Conservation (phyloP, 1,140 invertebrate genomes). For the Bombus picipes region DNA sequence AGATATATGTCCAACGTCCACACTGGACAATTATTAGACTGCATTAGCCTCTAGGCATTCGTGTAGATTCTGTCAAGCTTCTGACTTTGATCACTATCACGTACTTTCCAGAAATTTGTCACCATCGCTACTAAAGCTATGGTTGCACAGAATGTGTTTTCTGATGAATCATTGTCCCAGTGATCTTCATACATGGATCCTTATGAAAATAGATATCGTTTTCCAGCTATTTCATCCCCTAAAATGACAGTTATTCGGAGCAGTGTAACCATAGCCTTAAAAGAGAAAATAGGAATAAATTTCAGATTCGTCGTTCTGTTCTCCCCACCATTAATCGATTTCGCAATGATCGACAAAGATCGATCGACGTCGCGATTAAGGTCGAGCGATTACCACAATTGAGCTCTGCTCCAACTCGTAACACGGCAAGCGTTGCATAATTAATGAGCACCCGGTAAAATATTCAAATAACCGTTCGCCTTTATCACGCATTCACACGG, state of each 20-base stretch:
- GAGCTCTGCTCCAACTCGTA: constrained; percentile 42
- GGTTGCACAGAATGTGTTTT: too few species aligned
- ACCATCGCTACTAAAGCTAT: too few species aligned
- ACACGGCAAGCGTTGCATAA: constrained; percentile 65
- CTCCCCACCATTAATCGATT: background rate
- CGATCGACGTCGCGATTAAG: constrained; percentile 63
- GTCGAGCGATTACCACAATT: constrained; percentile 65
- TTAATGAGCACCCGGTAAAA: constrained; percentile 67
- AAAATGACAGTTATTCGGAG: too few species aligned
- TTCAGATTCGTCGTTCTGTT: constrained; percentile 10
- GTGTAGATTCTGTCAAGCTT: background rate
- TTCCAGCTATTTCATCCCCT: too few species aligned
- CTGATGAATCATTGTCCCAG: too few species aligned
- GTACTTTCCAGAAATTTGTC: background rate
- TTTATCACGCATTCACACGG: background rate
- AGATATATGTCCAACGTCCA: background rate
- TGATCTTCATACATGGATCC: too few species aligned
- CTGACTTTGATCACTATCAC: background rate
- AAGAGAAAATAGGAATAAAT: constrained; percentile 14
- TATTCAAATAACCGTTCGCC: constrained; percentile 59
- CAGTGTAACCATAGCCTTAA: too few species aligned
- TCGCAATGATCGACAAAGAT: constrained; percentile 52
- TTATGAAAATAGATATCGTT: too few species aligned
- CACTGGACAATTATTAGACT: background rate
- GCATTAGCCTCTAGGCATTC: background rate